These are phyloP conservation scores for Urocolius indicus DNA, from an alignment of 2,113 vertebrate species.

Conservation along the genomic window DNA sequence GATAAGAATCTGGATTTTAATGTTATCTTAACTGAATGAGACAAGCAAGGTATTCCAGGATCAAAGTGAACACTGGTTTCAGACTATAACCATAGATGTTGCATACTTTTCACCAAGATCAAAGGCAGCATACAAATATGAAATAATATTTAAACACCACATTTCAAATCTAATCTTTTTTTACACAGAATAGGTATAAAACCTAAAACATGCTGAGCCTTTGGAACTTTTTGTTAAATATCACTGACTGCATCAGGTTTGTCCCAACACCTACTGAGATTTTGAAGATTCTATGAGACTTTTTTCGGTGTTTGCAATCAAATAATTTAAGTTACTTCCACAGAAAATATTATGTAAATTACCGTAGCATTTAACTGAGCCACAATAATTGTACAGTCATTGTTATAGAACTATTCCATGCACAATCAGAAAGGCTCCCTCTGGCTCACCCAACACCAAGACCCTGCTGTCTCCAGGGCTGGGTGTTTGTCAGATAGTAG, in stretches of 20 bases:
- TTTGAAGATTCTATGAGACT: not conserved
- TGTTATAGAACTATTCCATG: not conserved
- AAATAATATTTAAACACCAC: not conserved
- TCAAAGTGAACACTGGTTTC: not conserved
- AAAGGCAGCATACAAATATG: not conserved
- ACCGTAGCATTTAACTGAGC: not conserved
- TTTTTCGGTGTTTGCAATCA: not conserved
- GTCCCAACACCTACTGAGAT: not conserved
- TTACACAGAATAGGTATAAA: not conserved
- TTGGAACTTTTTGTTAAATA: not conserved
- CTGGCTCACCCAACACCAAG: not conserved
- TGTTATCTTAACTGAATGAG: not conserved
- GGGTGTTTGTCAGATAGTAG: conserved; percentile 27
- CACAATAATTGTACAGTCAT: not conserved
- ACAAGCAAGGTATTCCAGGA: not conserved
- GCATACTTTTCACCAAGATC: not conserved
- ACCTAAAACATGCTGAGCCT: not conserved
- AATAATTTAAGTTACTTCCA: not conserved
- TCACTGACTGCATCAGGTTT: not conserved
- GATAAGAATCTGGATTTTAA: not conserved
- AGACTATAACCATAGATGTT: not conserved
- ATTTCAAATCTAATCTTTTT: not conserved
- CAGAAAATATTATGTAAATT: conserved; percentile 6
- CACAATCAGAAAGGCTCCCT: not conserved
- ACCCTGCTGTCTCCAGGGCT: not conserved